Evolutionary conservation across 1,140 invertebrate species (phyloP).

Genomic region (Xylocopa sonorina): DNA sequence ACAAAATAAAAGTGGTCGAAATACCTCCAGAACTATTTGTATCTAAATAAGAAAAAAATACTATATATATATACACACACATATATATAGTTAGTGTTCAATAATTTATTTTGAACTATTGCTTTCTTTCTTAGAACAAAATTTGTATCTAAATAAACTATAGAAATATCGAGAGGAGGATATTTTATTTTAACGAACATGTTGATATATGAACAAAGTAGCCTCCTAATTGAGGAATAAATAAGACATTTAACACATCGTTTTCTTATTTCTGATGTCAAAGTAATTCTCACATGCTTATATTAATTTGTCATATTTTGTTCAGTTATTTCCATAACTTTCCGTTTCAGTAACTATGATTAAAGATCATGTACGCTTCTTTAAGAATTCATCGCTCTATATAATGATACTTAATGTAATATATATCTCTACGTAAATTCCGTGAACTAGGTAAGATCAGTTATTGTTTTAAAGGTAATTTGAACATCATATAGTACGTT

Average conservation of each 20-base stretch:
- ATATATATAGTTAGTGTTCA: not conserved
- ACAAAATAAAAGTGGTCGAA: not conserved
- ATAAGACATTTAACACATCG: slow-evolving; percentile 5
- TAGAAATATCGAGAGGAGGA: not conserved
- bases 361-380: not conserved
- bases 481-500: not conserved
- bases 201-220: slow-evolving; percentile 2
- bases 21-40: not conserved
- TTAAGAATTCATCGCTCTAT: slow-evolving; percentile 19
- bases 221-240: not conserved
- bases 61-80: too few species aligned
- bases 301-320: not conserved
- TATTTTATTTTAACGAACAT: slow-evolving; percentile 15
- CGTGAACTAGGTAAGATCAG: not conserved
- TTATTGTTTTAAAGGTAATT: slow-evolving; percentile 3
- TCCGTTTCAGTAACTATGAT: not conserved
- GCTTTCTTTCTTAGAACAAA: not conserved
- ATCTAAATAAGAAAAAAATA: too few species aligned
- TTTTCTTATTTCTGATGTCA: slow-evolving; percentile 1
- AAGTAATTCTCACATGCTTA: not conserved
- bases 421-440: slow-evolving; percentile 14
- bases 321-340: not conserved
- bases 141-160: slow-evolving; percentile 32
- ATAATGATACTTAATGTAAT: slow-evolving; percentile 15
- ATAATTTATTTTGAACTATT: slow-evolving; percentile 16